Base-by-base conservation (phyloP, 2,888 invertebrate genomes). In the Caenorhabditis sp. region DNA sequence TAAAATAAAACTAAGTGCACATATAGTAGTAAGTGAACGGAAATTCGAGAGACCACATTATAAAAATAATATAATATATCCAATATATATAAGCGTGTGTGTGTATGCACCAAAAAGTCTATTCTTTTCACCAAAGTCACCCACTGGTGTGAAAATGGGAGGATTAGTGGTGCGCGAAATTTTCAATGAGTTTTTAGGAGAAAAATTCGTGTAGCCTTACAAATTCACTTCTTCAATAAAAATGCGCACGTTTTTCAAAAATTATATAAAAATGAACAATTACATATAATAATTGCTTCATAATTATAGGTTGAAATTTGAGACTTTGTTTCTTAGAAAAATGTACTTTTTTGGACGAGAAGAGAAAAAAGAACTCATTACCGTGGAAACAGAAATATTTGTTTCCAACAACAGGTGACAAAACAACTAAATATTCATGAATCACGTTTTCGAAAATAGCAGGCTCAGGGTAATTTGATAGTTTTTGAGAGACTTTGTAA, bases 1-100 rank as follows among this genome's bases (percentile, higher is more conserved):
- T 43, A 43, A 43, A 43, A 43, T 43, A 43, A 43, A 43, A 43
- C 43, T 43, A 43, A 43, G 43, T 43, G 43, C 43, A 43, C 43
- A 43, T 43, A 43, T 43, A 43, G 43, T 43, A 43, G 43, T 43
- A 43, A 43, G 43, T 43, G 43, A 43, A 43, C 43, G 43, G 43
- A 43, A 43, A 43, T 43, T 43, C 17, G 43, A 43, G 43, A 43
- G 43, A 43, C 14, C 14, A 17, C 43, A 43, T 43, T 43, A 43
- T 43, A 43, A 17, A n/a, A 43, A 43, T 43, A 43, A 43, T 43
- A 43, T 17, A 43, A 43, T 43, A 17, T 17, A 43, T 17, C 17
- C 31, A 31, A 31, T 31, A 31, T 31, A n/a, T n/a, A 31, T 31
- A 31, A 31, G 31, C 31, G 5, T 31, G 10, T 31, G 10, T n/a